Percentiles rank a stretch among this genome's conserved stretches.
Evolutionary conservation across 2,888 invertebrate genomes (phyloP).

Genomic region (Melinaea marsaeus): DNA sequence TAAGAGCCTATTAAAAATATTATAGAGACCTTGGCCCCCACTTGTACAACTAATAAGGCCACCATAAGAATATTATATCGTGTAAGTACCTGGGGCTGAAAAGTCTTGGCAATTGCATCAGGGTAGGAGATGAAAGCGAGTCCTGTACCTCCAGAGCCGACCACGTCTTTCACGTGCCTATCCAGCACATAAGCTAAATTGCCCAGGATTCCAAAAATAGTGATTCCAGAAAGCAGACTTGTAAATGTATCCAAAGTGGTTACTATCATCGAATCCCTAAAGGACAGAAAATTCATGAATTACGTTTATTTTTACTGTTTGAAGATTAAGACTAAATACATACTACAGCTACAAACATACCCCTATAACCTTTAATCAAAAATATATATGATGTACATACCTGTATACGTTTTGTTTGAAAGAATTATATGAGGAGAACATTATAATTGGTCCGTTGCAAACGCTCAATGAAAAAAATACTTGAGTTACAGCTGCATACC

Average conservation of each 20-base stretch:
- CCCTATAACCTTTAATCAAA: too few species aligned
- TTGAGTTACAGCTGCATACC: conserved; percentile 89
- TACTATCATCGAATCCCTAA: conserved; percentile 87
- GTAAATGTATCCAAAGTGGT: conserved; percentile 89
- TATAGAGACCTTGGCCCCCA: too few species aligned
- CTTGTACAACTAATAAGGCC: too few species aligned
- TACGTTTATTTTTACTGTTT: not conserved
- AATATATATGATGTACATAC: conserved; percentile 50
- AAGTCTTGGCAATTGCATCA: conserved; percentile 87
- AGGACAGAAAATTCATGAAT: conserved; percentile 21
- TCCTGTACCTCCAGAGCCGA: conserved; percentile 85
- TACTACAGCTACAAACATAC: too few species aligned
- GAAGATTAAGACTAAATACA: conserved; percentile 1
- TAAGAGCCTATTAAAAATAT: too few species aligned
- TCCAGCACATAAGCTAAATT: conserved; percentile 84
- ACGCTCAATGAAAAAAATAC: conserved; percentile 88
- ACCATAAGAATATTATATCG: too few species aligned
- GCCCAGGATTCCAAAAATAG: conserved; percentile 89
- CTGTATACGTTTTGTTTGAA: conserved; percentile 85
- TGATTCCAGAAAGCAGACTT: conserved; percentile 87
- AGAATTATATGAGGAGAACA: conserved; percentile 86
- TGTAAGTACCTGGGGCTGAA: conserved; percentile 81
- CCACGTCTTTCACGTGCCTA: conserved; percentile 80
- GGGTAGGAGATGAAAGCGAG: conserved; percentile 92
- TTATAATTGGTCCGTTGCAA: conserved; percentile 81